Evolutionary conservation across 1,140 invertebrate genomes (phyloP).

Genomic region (Microplitis demolitor): DNA sequence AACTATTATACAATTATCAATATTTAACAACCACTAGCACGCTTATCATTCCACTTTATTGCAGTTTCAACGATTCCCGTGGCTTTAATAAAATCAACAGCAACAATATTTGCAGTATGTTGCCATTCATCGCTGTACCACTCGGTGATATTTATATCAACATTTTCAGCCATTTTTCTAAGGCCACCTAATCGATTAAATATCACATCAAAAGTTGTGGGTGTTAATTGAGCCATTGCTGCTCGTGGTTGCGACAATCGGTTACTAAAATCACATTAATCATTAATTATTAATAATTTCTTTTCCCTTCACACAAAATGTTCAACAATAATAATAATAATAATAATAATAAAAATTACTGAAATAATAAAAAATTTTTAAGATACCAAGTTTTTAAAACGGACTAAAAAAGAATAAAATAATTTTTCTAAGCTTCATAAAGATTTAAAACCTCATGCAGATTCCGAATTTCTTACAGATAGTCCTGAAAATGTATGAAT

Average conservation of each 20-base stretch:
- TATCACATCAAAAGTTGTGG: slow-evolving; percentile 61
- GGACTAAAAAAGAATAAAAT: too few relatives aligned
- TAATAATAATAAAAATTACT: too few relatives aligned
- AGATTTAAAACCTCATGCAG: too few relatives aligned
- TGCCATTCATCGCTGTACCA: slow-evolving; percentile 65
- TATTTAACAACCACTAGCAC: slow-evolving; percentile 30
- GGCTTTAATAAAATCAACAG: slow-evolving; percentile 67
- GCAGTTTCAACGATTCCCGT: slow-evolving; percentile 66
- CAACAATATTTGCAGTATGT: slow-evolving; percentile 65
- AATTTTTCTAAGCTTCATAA: too few relatives aligned
- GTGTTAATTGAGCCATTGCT: slow-evolving; percentile 71
- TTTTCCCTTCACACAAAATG: background rate
- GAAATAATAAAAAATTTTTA: too few relatives aligned
- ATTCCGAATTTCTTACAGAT: too few relatives aligned
- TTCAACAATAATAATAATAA: too few relatives aligned
- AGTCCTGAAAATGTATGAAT: too few relatives aligned
- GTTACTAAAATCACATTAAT: slow-evolving; percentile 12
- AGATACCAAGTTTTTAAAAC: too few relatives aligned
- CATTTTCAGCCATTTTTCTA: slow-evolving; percentile 63
- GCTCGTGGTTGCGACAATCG: slow-evolving; percentile 46
- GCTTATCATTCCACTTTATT: slow-evolving; percentile 61
- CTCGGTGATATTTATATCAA: slow-evolving; percentile 65
- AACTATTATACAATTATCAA: background rate
- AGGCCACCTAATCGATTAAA: slow-evolving; percentile 62
- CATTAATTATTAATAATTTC: background rate